Evolutionary conservation across 2,888 invertebrate species (phyloP), one percentile per base, ranked within the genome.

Genomic region (Laspeyria flexula): DNA sequence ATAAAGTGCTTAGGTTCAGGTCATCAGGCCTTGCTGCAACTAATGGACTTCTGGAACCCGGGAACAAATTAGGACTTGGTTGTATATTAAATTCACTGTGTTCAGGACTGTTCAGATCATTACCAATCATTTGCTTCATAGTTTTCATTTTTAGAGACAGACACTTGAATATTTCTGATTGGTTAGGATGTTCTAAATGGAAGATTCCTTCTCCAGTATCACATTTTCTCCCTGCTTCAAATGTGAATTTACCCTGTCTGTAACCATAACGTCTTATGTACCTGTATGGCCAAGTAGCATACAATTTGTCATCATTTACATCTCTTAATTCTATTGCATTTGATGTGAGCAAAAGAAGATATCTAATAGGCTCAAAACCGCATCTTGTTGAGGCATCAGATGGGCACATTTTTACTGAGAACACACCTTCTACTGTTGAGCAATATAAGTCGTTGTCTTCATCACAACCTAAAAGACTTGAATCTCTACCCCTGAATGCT

Each of bases 401-500:
- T 29, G 95, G 93, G 63, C 95, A 95, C 72, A 97, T 93, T 83
- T 94, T 96, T 0, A 97, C 96, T 44, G 95, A 94, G 79, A 97
- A 97, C 11, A 96, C 93, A 41, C 96, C 96, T 87, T 97, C 96
- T 16, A 96, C 96, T 51, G 96, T 96, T 31, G 97, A 96, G 78
- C 96, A 97, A 79, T 97, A 97, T n/a, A 97, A 88, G 83, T 97
- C 97, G 84, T 97, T 97, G 73, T 97, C 97, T 88, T 97, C 96
- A 86, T 97, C 96, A 75, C 96, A 95, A 50, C 88, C 89, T 23
- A 92, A 88, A 35, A 94, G 94, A 62, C 83, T 90, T 0, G 94
- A 93, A 46, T 93, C 91, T 70, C 92, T 93, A 54, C 95, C 96
- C 73, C 95, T 95, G 76, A 97, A 97, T 0, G 97, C 97, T 21